Evolutionary conservation across 2,113 vertebrate genomes (phyloP).

Genomic region (Heteronetta atricapilla): DNA sequence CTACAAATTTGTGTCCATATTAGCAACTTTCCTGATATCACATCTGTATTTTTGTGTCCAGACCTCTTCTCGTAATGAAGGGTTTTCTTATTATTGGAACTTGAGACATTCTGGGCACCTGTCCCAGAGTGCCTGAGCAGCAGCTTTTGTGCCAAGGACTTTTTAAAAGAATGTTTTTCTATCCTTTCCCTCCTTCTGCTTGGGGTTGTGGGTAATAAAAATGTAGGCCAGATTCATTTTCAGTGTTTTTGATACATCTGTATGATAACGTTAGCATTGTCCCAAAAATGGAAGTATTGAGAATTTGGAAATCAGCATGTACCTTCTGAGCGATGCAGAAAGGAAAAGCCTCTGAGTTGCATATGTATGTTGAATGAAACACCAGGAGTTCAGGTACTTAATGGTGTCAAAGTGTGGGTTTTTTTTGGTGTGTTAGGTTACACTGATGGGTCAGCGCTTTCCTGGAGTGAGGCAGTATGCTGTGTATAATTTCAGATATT

Average conservation of each 20-base stretch:
- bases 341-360: background rate
- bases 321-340: background rate
- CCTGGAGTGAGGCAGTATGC: background rate
- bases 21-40: constrained; percentile 35
- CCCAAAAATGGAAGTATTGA: background rate
- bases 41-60: constrained; percentile 42
- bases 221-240: background rate
- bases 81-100: constrained; percentile 57
- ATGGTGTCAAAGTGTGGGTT: background rate
- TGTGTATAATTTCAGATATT: background rate
- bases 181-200: constrained; percentile 18
- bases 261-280: background rate
- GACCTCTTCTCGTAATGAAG: constrained; percentile 1
- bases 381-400: background rate
- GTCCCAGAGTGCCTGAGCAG: constrained; percentile 60
- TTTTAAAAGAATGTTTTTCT: constrained; percentile 58
- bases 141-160: constrained; percentile 53
- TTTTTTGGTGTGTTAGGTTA: background rate
- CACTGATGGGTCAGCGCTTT: background rate
- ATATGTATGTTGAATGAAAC: background rate
- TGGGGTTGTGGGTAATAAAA: constrained; percentile 37
- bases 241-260: constrained; percentile 14
- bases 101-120: constrained; percentile 60
- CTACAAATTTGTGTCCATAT: background rate
- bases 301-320: background rate